A percentile compares a stretch with the other conserved stretches of the same genome.
These are phyloP conservation scores for Chrysemys picta DNA, from an alignment of 2,113 vertebrate genomes.

Conservation along the genomic window DNA sequence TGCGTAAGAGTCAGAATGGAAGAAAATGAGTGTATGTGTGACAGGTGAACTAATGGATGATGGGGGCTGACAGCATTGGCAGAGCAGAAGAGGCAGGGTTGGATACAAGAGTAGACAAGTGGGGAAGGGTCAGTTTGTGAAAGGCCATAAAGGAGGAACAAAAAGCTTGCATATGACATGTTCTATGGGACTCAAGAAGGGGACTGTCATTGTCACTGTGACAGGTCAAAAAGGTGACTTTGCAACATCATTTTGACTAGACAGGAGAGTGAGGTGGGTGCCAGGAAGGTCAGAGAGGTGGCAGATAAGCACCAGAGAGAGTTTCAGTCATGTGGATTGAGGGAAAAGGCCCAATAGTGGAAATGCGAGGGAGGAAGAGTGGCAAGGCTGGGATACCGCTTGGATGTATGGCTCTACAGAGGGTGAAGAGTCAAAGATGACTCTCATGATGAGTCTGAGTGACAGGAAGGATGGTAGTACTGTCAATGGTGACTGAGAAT, in stretches of 20 bases:
- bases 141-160: background rate
- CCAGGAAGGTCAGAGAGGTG: background rate
- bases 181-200: background rate
- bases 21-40: background rate
- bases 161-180: background rate
- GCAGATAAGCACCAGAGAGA: background rate
- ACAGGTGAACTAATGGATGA: background rate
- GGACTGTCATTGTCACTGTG: background rate
- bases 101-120: background rate
- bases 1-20: background rate
- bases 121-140: background rate
- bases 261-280: accelerated
- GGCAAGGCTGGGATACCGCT: no score
- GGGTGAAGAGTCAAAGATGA: background rate
- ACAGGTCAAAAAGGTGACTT: background rate
- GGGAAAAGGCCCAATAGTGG: background rate
- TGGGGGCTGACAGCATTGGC: background rate
- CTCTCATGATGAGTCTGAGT: background rate
- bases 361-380: background rate
- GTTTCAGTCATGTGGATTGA: background rate
- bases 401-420: background rate
- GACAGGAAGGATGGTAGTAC: background rate
- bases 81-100: background rate
- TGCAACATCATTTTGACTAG: background rate
- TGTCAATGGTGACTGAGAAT: background rate